Evolutionary conservation across 1,140 invertebrate genomes (phyloP), one percentile per base, ranked within the genome.

Genomic region (Saccostrea cuccullata): DNA sequence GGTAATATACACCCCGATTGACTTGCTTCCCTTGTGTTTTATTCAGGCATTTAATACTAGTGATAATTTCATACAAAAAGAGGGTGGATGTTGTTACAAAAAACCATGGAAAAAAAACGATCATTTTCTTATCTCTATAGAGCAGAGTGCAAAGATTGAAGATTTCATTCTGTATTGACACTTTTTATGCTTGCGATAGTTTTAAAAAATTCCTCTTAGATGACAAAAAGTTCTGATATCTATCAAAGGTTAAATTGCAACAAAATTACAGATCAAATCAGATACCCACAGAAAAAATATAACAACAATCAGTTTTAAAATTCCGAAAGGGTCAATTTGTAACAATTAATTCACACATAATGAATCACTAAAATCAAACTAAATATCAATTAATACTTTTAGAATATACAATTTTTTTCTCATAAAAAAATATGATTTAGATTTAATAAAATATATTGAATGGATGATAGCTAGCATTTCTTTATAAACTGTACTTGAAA

Each of bases 171-270:
- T 73, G 6, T 73, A 73, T 73, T 23, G 26, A 73, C 70, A 73
- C 70, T 73, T 73, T 73, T 73, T 26, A 73, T 30, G 70, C 70
- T 73, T 73, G n/a, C 12, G 26, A 73, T 26, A 73, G 0, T 73
- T 26, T 36, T 11, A 73, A 73, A 30, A 36, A 73, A 73, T 73
- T 73, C 70, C 70, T 30, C 26, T 2, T 9, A 73, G 26, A 73
- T 73, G 70, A 73, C 70, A 73, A 73, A 30, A 23, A 30, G n/a
- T 73, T 73, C 70, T 36, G 70, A 73, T 73, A 73, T 26, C 13
- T 73, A 73, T 73, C 26, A 26, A 73, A 73, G 70, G 70, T 73
- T 13, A 73, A 73, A 73, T 73, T 73, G 70, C 30, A 73, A 73
- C 70, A 73, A 73, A 73, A 60, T 60, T 60, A 47, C 40, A 60